These are phyloP conservation scores for Agrypnus murinus DNA, from an alignment of 2,888 invertebrate species.

Conservation along the genomic window DNA sequence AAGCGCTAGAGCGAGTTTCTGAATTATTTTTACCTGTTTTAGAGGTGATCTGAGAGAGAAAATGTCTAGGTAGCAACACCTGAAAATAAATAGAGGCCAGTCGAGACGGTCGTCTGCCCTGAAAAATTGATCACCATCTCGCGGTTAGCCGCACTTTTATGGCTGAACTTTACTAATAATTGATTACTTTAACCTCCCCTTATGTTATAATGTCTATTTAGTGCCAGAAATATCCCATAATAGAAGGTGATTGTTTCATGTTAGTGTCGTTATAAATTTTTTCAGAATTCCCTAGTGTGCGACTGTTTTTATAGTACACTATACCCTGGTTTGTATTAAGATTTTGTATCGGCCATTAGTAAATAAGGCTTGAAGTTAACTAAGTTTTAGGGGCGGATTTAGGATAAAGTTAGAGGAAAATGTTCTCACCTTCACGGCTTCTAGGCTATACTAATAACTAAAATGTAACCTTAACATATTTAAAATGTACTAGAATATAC, in stretches of 20 bases:
- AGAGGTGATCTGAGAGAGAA: slow-evolving; percentile 15
- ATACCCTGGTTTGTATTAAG: neutral
- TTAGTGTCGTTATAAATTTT: slow-evolving; percentile 25
- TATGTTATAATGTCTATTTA: slow-evolving; percentile 42
- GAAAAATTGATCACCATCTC: slow-evolving; percentile 56
- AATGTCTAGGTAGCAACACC: slow-evolving; percentile 37
- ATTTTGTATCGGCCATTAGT: neutral
- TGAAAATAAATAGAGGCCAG: slow-evolving; percentile 46
- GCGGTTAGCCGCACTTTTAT: slow-evolving; percentile 53
- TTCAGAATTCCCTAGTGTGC: neutral
- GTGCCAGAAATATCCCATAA: slow-evolving; percentile 40
- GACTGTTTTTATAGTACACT: neutral
- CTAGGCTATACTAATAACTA: too few relatives aligned
- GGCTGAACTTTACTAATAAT: slow-evolving; percentile 56
- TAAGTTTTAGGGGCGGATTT: too few relatives aligned
- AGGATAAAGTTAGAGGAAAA: too few relatives aligned
- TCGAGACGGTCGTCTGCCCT: slow-evolving; percentile 44
- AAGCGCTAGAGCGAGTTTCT: neutral
- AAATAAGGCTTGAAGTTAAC: neutral
- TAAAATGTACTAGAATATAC: too few relatives aligned
- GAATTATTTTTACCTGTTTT: slow-evolving; percentile 31
- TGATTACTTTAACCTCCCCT: slow-evolving; percentile 52
- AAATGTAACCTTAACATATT: too few relatives aligned
- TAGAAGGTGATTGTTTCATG: slow-evolving; percentile 37
- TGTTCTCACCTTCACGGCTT: too few relatives aligned